phyloP scores from a whole-genome alignment of 2,113 vertebrate genomes.

The Lamprotornis superbus region DNA sequence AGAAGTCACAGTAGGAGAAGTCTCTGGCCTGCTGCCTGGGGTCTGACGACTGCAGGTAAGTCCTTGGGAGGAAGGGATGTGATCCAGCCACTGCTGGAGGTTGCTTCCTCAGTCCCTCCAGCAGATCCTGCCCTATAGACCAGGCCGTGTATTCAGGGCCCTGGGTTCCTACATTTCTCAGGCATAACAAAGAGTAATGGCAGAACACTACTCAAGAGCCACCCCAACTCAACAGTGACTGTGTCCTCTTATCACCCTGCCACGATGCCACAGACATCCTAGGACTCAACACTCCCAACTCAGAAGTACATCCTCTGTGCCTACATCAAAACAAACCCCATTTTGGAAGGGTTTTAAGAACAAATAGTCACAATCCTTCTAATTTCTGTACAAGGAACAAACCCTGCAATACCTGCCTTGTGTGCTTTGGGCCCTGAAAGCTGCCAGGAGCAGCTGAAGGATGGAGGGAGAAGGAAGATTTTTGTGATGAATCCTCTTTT shows the following conservation, averaged over 20 bases:
- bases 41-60: not conserved
- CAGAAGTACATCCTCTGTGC: not conserved
- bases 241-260: not conserved
- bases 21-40: not conserved
- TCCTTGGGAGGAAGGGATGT: not conserved
- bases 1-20: not conserved
- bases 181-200: not conserved
- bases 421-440: not conserved
- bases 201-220: not conserved
- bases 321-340: not conserved
- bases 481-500: not conserved
- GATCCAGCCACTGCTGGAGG: fast-evolving
- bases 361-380: not conserved
- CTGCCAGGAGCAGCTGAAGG: not conserved
- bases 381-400: not conserved
- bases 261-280: fast-evolving
- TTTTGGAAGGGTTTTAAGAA: not conserved
- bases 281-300: not conserved
- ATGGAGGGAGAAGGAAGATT: not conserved
- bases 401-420: not conserved
- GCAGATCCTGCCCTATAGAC: not conserved
- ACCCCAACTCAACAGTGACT: not conserved
- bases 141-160: fast-evolving
- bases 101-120: not conserved
- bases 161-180: fast-evolving